Evolutionary conservation across 2,113 vertebrate genomes (phyloP).

Genomic region (Thymallus thymallus): DNA sequence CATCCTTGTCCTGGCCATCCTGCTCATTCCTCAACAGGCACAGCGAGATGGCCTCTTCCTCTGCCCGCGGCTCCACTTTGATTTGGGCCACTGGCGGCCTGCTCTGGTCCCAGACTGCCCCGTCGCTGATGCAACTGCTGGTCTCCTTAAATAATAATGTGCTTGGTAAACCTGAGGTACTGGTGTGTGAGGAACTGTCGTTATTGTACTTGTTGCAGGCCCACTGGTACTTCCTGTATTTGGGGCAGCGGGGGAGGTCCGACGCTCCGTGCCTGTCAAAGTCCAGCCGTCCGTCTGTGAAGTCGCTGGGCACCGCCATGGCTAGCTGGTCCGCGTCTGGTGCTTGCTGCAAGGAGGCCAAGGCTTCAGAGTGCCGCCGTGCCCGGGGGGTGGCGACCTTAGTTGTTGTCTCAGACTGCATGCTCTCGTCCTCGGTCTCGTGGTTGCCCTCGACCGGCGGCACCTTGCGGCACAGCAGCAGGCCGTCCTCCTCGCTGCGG

Average conservation of each 20-base stretch:
- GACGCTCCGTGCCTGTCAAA: constrained; percentile 80
- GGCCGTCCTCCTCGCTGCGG: constrained; percentile 87
- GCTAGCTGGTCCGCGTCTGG: constrained; percentile 77
- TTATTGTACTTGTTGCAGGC: constrained; percentile 98
- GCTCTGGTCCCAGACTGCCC: constrained; percentile 74
- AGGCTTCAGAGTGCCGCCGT: constrained; percentile 75
- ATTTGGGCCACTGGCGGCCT: constrained; percentile 83
- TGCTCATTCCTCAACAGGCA: constrained; percentile 90
- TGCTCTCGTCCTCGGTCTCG: constrained; percentile 86
- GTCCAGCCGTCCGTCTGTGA: constrained; percentile 77
- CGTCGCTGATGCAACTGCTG: constrained; percentile 34
- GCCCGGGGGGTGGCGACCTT: constrained; percentile 80
- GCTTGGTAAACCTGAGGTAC: constrained; percentile 99
- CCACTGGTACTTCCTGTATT: constrained; percentile 98
- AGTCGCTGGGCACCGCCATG: constrained; percentile 69
- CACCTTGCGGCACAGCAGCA: constrained; percentile 86
- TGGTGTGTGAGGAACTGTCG: constrained; percentile 89
- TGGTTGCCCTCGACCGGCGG: constrained; percentile 75
- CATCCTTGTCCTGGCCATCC: constrained; percentile 79
- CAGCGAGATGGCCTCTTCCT: constrained; percentile 86
- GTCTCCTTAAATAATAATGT: constrained; percentile 81
- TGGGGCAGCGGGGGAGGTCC: constrained; percentile 88
- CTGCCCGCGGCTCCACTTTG: constrained; percentile 87
- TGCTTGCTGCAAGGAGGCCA: constrained; percentile 70
- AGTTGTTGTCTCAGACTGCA: constrained; percentile 79